phyloP scores from a whole-genome alignment of 2,797 vertebrate genomes.

The Eidolon dupreanum region DNA sequence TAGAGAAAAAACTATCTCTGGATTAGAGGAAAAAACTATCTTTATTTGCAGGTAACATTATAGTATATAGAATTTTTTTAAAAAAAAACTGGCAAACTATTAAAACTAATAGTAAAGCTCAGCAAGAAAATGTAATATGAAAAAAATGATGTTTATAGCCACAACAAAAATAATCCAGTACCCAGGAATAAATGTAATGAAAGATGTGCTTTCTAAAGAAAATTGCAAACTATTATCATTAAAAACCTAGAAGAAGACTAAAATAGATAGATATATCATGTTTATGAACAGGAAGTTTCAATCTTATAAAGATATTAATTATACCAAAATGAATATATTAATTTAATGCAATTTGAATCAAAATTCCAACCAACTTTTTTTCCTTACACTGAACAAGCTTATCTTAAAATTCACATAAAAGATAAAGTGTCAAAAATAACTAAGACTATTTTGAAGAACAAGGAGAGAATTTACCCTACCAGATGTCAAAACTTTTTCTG shows the following conservation, averaged over 20 bases:
- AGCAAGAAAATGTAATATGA: not conserved
- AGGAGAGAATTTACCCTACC: not conserved
- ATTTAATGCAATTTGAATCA: not conserved
- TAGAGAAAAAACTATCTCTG: not conserved
- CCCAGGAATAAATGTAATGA: not conserved
- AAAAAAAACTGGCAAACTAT: not conserved
- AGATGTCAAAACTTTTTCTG: not conserved
- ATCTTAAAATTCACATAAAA: not conserved
- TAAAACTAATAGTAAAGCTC: not conserved
- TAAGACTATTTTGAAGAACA: not conserved
- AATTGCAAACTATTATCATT: not conserved
- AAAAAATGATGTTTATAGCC: not conserved
- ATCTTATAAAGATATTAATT: not conserved
- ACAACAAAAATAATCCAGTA: not conserved
- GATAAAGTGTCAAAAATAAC: not conserved
- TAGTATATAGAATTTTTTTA: not conserved
- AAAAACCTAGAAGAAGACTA: not conserved
- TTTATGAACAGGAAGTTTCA: not conserved
- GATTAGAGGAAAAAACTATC: not conserved
- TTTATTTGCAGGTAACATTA: not conserved
- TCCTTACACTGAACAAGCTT: not conserved
- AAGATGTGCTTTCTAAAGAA: not conserved
- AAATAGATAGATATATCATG: not conserved
- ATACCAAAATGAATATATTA: not conserved
- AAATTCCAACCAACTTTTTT: not conserved